Evolutionary conservation across 2,888 invertebrate genomes (phyloP).

Genomic region (Euclidia mi): DNA sequence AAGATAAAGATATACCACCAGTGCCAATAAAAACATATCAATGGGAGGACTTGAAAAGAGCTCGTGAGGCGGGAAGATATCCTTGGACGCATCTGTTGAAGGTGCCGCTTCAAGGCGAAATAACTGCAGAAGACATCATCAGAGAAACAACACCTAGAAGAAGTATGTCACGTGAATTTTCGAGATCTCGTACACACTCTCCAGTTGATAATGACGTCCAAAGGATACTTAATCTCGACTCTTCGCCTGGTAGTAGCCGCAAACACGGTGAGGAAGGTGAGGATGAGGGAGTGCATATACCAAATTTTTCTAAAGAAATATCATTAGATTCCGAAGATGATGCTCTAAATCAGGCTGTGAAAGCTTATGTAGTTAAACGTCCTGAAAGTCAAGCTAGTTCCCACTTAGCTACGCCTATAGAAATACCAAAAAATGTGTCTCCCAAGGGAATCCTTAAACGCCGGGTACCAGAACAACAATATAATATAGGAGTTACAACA

Average conservation of each 20-base stretch:
- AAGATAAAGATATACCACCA: constrained; percentile 88
- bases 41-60: constrained; percentile 94
- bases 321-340: constrained; percentile 87
- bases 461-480: constrained; percentile 80
- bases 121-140: constrained; percentile 87
- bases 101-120: constrained; percentile 88
- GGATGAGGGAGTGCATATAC: constrained; percentile 84
- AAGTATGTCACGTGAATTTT: constrained; percentile 86
- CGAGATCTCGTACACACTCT: constrained; percentile 84
- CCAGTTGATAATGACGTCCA: constrained; percentile 77
- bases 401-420: constrained; percentile 71
- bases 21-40: constrained; percentile 94
- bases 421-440: constrained; percentile 81
- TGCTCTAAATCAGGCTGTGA: constrained; percentile 65
- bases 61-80: constrained; percentile 93
- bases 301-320: constrained; percentile 86
- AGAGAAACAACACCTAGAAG: constrained; percentile 83
- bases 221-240: constrained; percentile 83
- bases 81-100: constrained; percentile 95
- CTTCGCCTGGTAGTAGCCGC: constrained; percentile 87
- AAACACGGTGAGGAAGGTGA: constrained; percentile 84
- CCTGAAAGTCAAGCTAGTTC: constrained; percentile 72
- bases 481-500: constrained; percentile 75
- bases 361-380: constrained; percentile 68
- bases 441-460: constrained; percentile 90